Evolutionary conservation across 2,113 vertebrate genomes (phyloP).

Genomic region (Microtus ochrogaster): DNA sequence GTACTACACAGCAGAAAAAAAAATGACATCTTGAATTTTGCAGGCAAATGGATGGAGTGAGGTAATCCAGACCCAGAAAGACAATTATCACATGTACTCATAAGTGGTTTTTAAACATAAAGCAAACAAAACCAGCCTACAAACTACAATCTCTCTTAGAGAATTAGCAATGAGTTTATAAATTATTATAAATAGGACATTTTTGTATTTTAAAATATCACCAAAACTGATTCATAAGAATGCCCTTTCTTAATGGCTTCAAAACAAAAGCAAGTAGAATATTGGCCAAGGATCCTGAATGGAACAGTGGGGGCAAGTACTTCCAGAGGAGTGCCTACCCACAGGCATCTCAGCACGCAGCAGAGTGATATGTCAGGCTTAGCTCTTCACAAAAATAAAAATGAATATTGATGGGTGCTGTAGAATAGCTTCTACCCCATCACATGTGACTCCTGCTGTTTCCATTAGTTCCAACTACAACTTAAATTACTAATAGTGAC

Average conservation of each 20-base stretch:
- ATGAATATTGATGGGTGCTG: neutral
- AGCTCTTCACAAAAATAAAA: constrained; percentile 1
- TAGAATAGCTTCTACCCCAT: neutral
- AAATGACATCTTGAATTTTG: too few species aligned
- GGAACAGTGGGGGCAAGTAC: too few species aligned
- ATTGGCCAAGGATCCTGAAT: neutral
- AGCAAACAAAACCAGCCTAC: too few species aligned
- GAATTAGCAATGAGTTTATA: constrained; percentile 13
- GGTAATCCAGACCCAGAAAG: too few species aligned
- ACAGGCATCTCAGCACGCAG: neutral
- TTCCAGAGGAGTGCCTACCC: neutral
- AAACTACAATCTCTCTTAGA: neutral
- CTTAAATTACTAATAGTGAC: neutral
- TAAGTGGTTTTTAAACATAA: too few species aligned
- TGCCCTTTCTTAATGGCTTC: neutral
- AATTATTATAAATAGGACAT: neutral
- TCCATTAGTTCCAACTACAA: neutral
- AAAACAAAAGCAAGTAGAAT: neutral
- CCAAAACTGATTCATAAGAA: neutral
- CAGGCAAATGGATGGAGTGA: too few species aligned
- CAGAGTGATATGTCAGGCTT: neutral
- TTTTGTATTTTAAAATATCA: neutral
- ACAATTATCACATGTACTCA: too few species aligned
- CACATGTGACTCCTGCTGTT: neutral
- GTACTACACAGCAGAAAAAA: too few species aligned